phyloP scores from a whole-genome alignment of 1,140 invertebrate species.

The Glossosoma conforme region DNA sequence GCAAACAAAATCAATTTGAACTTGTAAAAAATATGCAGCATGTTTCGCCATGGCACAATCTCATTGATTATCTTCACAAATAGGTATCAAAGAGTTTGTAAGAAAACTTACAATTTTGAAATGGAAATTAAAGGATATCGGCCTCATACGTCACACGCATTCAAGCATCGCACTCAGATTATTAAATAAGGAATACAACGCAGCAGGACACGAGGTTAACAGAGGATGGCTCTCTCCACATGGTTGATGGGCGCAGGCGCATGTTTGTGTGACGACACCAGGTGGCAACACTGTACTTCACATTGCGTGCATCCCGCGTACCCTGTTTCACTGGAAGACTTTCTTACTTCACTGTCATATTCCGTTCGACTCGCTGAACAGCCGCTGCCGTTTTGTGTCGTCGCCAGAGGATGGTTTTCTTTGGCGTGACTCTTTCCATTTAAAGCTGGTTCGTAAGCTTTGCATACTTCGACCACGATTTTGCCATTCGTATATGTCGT shows the following conservation, averaged over 20 bases:
- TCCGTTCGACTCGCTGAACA: constrained; percentile 1
- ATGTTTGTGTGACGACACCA: constrained; percentile 24
- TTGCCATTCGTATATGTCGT: constrained; percentile 17
- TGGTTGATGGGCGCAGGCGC: constrained; percentile 19
- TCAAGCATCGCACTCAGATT: not conserved
- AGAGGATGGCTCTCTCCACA: constrained; percentile 27
- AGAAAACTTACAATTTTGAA: constrained; percentile 5
- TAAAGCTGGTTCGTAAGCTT: constrained; percentile 15
- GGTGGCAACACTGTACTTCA: constrained; percentile 21
- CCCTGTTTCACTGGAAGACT: constrained; percentile 12
- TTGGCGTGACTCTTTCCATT: constrained; percentile 26
- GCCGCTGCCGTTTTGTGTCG: constrained; percentile 13
- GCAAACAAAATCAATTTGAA: too few species aligned
- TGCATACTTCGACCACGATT: constrained; percentile 18
- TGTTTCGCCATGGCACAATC: constrained; percentile 4
- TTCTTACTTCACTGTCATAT: constrained; percentile 18
- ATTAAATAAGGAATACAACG: too few species aligned
- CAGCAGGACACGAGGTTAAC: too few species aligned
- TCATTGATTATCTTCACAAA: not conserved
- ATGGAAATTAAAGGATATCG: not conserved
- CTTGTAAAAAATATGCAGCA: not conserved
- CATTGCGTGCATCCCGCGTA: constrained; percentile 21
- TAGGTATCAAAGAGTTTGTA: not conserved
- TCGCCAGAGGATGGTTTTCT: constrained; percentile 22
- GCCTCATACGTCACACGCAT: not conserved